These are phyloP conservation scores for Melinaea menophilus DNA, from an alignment of 2,888 invertebrate species.

Conservation along the genomic window DNA sequence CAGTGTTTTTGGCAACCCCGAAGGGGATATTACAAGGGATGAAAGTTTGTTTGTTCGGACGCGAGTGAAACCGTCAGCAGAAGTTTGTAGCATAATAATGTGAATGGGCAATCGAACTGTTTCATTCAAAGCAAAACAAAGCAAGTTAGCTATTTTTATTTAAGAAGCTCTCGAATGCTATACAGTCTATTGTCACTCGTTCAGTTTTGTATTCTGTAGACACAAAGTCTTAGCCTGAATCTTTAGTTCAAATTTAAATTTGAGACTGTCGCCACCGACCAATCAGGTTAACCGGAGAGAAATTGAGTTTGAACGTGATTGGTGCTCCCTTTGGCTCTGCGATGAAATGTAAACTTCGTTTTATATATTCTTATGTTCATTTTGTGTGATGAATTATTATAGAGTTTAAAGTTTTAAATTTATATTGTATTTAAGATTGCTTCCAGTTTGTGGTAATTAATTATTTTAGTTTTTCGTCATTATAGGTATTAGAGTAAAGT, in stretches of 20 bases:
- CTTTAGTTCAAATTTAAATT: conserved; percentile 20
- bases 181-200: conserved; percentile 12
- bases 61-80: no score
- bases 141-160: conserved; percentile 3
- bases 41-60: no score
- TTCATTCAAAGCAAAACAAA: no score
- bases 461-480: no score
- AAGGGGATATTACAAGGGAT: no score
- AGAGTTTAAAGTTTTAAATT: not conserved
- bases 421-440: not conserved
- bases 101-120: no score
- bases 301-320: conserved; percentile 18
- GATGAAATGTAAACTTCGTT: conserved; percentile 8
- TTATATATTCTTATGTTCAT: conserved; percentile 5
- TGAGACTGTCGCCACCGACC: conserved; percentile 12
- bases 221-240: conserved; percentile 23
- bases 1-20: no score
- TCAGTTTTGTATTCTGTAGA: conserved; percentile 15
- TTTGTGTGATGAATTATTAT: not conserved
- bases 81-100: no score
- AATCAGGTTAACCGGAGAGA: conserved; percentile 16
- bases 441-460: no score
- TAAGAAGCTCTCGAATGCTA: not conserved
- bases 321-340: conserved; percentile 9
- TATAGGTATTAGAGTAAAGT: not conserved